Evolutionary conservation across 2,113 vertebrate species (phyloP).

Genomic region (Eurypyga helias): DNA sequence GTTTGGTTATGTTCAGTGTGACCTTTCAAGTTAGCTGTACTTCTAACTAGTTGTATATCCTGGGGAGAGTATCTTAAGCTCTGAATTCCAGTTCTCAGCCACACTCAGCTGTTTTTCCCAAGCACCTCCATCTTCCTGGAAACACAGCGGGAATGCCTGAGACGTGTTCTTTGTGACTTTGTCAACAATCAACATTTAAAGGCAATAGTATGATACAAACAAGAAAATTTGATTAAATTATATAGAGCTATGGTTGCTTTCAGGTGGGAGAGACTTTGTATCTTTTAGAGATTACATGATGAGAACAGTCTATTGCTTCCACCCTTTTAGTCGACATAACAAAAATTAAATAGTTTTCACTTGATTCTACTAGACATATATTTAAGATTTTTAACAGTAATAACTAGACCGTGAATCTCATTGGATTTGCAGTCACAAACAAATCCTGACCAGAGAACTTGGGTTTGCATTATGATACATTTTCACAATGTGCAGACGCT

Average conservation of each 20-base stretch:
- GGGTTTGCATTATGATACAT: background rate
- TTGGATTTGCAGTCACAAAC: background rate
- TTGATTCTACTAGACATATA: background rate
- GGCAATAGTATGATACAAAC: background rate
- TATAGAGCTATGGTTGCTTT: background rate
- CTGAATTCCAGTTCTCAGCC: background rate
- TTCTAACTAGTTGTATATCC: background rate
- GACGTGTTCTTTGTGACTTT: background rate
- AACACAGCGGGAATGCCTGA: background rate
- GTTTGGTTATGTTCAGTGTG: background rate
- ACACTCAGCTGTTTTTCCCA: background rate
- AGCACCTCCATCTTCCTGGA: background rate
- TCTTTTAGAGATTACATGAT: background rate
- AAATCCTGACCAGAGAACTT: background rate
- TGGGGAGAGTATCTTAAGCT: background rate
- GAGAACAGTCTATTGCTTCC: background rate
- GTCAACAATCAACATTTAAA: background rate
- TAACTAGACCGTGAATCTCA: background rate
- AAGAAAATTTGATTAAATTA: background rate
- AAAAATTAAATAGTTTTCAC: background rate
- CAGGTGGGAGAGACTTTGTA: background rate
- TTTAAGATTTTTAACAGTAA: background rate
- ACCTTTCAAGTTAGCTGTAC: background rate
- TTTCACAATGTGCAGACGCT: background rate
- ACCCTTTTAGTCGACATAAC: background rate